Conservation (phyloP, 2,113 vertebrate species). For the Pygoscelis antarcticus region DNA sequence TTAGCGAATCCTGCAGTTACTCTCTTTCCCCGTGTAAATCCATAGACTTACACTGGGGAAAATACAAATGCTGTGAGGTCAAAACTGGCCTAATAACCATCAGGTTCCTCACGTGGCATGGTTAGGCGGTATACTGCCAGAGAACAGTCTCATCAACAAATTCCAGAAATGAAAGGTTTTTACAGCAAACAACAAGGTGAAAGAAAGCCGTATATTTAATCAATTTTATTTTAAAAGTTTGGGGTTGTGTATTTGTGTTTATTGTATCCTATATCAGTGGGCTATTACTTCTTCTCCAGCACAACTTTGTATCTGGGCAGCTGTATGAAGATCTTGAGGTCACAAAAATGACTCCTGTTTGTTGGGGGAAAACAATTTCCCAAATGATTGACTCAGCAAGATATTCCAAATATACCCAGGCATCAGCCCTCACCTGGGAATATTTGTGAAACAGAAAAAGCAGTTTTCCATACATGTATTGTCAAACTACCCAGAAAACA, state of each 20-base stretch:
- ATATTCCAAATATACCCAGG: no score
- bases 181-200: background rate
- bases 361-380: background rate
- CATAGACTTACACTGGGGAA: background rate
- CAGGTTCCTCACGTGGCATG: background rate
- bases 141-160: background rate
- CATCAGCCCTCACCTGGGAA: background rate
- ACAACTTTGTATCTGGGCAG: background rate
- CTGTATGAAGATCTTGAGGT: background rate
- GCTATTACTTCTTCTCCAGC: background rate
- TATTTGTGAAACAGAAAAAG: background rate
- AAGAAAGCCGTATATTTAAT: background rate
- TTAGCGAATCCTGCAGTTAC: background rate
- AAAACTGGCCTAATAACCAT: background rate
- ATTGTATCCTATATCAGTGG: background rate
- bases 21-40: background rate
- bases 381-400: background rate
- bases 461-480: background rate
- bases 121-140: fast-evolving
- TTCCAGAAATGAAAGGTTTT: background rate
- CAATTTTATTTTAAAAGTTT: background rate
- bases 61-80: background rate
- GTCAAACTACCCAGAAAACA: background rate
- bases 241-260: background rate
- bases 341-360: background rate